phyloP scores from a whole-genome alignment of 2,888 invertebrate species.

The Chrysodeixis includens region DNA sequence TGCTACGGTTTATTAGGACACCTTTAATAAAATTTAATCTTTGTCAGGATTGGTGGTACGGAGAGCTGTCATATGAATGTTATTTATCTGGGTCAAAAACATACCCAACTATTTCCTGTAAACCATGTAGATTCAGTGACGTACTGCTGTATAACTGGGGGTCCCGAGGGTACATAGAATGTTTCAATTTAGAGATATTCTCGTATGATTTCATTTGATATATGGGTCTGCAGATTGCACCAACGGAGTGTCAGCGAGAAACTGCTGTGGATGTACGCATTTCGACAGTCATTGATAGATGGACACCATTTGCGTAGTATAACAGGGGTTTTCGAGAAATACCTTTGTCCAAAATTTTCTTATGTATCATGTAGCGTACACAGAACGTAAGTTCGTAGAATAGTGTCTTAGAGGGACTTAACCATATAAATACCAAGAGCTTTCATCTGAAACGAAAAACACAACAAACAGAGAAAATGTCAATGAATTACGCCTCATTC shows the following conservation, averaged over 20 bases:
- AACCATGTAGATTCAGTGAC: neutral
- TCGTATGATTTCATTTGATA: constrained; percentile 42
- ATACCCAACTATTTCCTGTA: neutral
- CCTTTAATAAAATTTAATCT: too few relatives aligned
- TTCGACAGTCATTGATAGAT: constrained; percentile 53
- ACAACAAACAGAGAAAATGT: too few relatives aligned
- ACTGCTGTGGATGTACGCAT: constrained; percentile 40
- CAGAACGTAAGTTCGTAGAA: too few relatives aligned
- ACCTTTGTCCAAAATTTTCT: neutral
- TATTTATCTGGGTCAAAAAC: constrained; percentile 1
- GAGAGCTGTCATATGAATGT: neutral
- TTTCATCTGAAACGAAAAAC: too few relatives aligned
- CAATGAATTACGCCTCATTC: too few relatives aligned
- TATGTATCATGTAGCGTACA: too few relatives aligned
- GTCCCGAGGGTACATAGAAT: constrained; percentile 19
- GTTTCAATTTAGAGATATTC: constrained; percentile 44
- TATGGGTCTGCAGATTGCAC: constrained; percentile 47
- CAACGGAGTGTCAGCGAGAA: constrained; percentile 39
- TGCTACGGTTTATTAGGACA: neutral
- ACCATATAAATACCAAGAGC: too few relatives aligned
- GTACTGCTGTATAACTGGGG: constrained; percentile 17
- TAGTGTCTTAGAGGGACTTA: too few relatives aligned
- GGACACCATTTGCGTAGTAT: constrained; percentile 22
- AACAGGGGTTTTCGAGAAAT: constrained; percentile 6
- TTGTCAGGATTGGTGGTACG: neutral